Conservation (phyloP, 2,888 invertebrate genomes). For the Machimus atricapillus region DNA sequence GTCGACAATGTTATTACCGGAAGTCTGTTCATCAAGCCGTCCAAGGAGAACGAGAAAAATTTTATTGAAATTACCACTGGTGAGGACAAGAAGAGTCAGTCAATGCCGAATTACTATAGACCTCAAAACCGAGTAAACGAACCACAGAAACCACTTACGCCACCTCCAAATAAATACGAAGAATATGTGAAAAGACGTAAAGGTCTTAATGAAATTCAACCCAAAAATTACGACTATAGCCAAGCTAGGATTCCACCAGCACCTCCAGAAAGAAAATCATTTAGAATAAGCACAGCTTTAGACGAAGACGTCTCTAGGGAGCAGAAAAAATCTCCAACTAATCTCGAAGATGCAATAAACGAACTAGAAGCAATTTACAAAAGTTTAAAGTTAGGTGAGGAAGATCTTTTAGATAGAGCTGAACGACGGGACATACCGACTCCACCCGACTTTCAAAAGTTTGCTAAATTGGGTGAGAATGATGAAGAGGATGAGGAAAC, state of each 20-base stretch:
- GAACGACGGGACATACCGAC: constrained; percentile 71
- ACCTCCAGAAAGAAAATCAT: constrained; percentile 56
- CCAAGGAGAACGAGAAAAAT: constrained; percentile 52
- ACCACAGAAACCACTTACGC: constrained; percentile 43
- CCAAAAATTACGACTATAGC: neutral
- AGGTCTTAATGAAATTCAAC: neutral
- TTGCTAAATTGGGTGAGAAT: constrained; percentile 65
- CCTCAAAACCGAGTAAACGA: neutral
- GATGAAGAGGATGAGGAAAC: constrained; percentile 65
- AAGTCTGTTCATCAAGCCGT: constrained; percentile 57
- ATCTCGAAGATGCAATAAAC: constrained; percentile 85
- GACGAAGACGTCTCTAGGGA: constrained; percentile 53
- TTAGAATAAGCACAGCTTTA: constrained; percentile 50
- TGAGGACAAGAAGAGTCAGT: constrained; percentile 54
- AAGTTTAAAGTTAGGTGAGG: constrained; percentile 83
- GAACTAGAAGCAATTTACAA: constrained; percentile 92
- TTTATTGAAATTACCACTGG: constrained; percentile 56
- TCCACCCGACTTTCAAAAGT: constrained; percentile 62
- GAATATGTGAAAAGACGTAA: constrained; percentile 50
- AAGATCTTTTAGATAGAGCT: constrained; percentile 80
- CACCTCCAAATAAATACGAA: constrained; percentile 59
- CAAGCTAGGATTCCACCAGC: constrained; percentile 49
- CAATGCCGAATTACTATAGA: constrained; percentile 61
- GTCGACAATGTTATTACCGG: constrained; percentile 56
- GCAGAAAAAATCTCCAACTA: constrained; percentile 74